Percentiles rank a stretch among this genome's conserved stretches.
Conservation (phyloP, 2,797 vertebrate species). For the Peromyscus eremicus region DNA sequence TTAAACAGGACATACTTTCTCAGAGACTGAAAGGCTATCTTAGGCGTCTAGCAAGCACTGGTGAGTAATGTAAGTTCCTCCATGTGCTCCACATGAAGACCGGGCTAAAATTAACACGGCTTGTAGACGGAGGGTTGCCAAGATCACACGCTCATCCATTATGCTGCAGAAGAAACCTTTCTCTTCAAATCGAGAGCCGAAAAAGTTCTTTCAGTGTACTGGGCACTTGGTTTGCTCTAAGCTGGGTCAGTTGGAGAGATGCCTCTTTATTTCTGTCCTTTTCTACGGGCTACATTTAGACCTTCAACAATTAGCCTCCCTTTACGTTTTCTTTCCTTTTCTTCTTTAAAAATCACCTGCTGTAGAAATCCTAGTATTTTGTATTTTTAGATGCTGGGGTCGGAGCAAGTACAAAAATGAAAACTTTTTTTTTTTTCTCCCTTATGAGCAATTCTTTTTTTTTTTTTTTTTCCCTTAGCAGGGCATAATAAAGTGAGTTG, state of each 20-base stretch:
- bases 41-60: conserved; percentile 82
- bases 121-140: conserved; percentile 82
- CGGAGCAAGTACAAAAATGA: conserved; percentile 86
- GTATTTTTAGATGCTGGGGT: conserved; percentile 88
- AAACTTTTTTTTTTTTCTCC: conserved; percentile 80
- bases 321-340: conserved; percentile 75
- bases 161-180: conserved; percentile 84
- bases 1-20: conserved; percentile 74
- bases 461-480: conserved; percentile 80
- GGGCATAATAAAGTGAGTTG: conserved; percentile 79
- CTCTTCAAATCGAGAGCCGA: conserved; percentile 86
- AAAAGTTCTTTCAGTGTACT: conserved; percentile 86
- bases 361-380: conserved; percentile 87
- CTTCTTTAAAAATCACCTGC: conserved; percentile 83
- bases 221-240: conserved; percentile 84
- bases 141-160: conserved; percentile 85
- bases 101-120: conserved; percentile 85
- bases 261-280: conserved; percentile 85
- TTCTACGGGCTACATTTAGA: conserved; percentile 85
- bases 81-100: conserved; percentile 81
- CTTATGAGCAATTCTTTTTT: conserved; percentile 85
- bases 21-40: conserved; percentile 71
- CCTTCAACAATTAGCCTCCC: conserved; percentile 86
- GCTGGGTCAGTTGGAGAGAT: conserved; percentile 84
- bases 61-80: conserved; percentile 85